Conservation (phyloP, 2,113 vertebrate genomes). For the Halcyon senegalensis region DNA sequence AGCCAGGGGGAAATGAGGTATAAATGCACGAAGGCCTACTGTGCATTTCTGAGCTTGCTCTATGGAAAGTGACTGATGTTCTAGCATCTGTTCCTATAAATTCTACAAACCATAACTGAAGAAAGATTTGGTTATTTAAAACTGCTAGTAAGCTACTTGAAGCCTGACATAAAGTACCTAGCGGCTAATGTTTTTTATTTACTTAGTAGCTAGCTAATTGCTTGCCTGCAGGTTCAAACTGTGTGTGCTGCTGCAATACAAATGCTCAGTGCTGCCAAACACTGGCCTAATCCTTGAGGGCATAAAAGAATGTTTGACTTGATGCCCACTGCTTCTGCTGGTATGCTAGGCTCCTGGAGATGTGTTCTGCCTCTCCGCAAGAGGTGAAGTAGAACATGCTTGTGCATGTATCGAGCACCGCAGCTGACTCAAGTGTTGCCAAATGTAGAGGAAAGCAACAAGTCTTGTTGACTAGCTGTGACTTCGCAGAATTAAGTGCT, state of each 20-base stretch:
- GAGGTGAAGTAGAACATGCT: neutral
- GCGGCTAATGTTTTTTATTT: neutral
- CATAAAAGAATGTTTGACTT: neutral
- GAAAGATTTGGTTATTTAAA: neutral
- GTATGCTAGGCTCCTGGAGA: neutral
- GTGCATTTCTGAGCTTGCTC: neutral
- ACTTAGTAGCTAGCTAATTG: neutral
- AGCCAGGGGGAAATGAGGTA: neutral
- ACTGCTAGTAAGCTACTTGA: neutral
- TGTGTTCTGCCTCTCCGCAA: neutral
- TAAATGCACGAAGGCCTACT: neutral
- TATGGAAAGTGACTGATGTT: neutral
- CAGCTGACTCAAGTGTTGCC: neutral
- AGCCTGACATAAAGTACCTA: neutral
- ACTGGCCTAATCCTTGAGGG: neutral
- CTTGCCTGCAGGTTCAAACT: neutral
- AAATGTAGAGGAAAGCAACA: neutral
- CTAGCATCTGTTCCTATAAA: neutral
- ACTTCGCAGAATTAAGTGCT: neutral
- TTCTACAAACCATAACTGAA: neutral
- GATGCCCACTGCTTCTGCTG: neutral
- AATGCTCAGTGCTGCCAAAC: neutral
- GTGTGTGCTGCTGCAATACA: neutral
- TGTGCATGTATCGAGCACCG: neutral
- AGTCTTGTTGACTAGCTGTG: neutral